Base-by-base conservation (phyloP, 2,113 vertebrate genomes). In the Xiphophorus couchianus region DNA sequence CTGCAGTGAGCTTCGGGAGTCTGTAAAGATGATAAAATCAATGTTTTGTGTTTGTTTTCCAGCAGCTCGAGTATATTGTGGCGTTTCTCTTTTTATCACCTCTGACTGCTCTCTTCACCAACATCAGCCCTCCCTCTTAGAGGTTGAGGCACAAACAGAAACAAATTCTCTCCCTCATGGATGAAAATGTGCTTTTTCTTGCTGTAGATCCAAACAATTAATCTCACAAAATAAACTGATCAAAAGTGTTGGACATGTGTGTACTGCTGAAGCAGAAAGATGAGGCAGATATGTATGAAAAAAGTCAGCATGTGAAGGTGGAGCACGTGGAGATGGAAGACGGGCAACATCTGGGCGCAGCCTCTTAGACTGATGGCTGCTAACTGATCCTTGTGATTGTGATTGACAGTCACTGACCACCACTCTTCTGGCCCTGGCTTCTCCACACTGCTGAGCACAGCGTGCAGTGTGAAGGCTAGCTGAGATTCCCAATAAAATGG, bases 401-500 rank as follows among this genome's bases (percentile, higher is more conserved):
- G 94, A 95, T 93, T 93, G 94, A 94, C 94, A 93, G 94, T 83
- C 87, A 63, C 93, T 92, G 94, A 93, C 94, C 93, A 92, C 88
- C 93, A 85, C 91, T 93, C 91, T 71, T 82, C 93, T 88, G 89
- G 92, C 90, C 81, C 83, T 28, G 88, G 87, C 90, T 87, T 93
- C 93, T 94, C 86, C 93, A 92, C 90, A 84, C 91, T 89, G 90
- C 94, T 93, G 94, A 94, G 92, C 94, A 90, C 94, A 93, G 94
- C 94, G 89, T 93, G 94, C 75, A 89, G 90, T 87, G 90, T 88
- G 88, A 91, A 93, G 94, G 89, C 92, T 93, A 68, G 93, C 93
- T 88, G 92, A 93, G 93, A 93, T 93, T 92, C 93, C 93, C 94
- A 95, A 95, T 95, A 93, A 95, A 95, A 93, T 94, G 94, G 94